A percentile compares a stretch with the other conserved stretches of the same genome.
Evolutionary conservation across 2,113 vertebrate species (phyloP).

Genomic region (Phocoena sinus): DNA sequence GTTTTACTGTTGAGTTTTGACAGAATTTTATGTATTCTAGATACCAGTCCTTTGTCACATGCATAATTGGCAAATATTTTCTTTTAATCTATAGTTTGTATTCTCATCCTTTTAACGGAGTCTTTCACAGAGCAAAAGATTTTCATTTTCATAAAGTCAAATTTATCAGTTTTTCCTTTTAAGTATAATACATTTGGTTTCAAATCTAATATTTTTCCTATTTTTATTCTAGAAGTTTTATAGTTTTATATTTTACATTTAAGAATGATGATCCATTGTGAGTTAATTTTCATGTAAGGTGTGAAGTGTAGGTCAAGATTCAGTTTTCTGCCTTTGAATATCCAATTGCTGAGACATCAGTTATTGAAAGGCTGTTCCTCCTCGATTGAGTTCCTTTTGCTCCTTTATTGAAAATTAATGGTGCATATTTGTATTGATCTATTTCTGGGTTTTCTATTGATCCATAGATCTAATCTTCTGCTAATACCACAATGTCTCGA

Average conservation of each 20-base stretch:
- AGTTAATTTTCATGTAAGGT: neutral
- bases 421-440: neutral
- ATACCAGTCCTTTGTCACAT: neutral
- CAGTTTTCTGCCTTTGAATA: neutral
- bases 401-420: neutral
- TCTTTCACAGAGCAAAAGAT: neutral
- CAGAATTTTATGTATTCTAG: neutral
- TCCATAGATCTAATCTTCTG: neutral
- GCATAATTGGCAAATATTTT: neutral
- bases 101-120: neutral
- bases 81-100: neutral
- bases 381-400: neutral
- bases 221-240: neutral
- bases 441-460: neutral
- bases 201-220: neutral
- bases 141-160: neutral
- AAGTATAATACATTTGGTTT: neutral
- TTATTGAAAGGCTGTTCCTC: neutral
- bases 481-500: neutral
- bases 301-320: neutral
- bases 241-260: neutral
- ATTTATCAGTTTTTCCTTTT: neutral
- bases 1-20: neutral
- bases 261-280: neutral
- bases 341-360: neutral